These are phyloP conservation scores for Holotrichia oblita DNA, from an alignment of 1,140 invertebrate species.

Conservation along the genomic window DNA sequence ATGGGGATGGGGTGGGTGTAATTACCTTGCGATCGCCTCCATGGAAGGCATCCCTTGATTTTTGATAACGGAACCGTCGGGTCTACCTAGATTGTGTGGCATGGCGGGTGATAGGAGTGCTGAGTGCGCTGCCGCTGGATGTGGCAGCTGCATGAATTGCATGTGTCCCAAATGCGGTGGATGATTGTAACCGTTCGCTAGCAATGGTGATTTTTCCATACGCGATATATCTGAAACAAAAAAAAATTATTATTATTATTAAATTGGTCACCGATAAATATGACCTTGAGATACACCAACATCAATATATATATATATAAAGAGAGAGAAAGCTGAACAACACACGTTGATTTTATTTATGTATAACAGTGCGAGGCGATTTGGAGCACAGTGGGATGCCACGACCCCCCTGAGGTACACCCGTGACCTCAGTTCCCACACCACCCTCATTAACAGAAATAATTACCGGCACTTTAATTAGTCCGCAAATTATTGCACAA, in stretches of 20 bases:
- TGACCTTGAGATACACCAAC: no score
- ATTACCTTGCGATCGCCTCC: slow-evolving; percentile 80
- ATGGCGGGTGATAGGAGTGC: slow-evolving; percentile 89
- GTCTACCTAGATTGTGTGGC: slow-evolving; percentile 79
- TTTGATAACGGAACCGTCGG: slow-evolving; percentile 75
- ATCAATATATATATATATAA: background rate
- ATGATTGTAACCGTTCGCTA: slow-evolving; percentile 94
- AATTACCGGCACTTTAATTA: slow-evolving; percentile 55
- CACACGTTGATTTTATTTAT: slow-evolving; percentile 44
- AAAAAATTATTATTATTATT: background rate
- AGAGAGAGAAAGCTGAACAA: background rate
- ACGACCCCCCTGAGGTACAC: slow-evolving; percentile 48
- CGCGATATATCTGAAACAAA: slow-evolving; percentile 79
- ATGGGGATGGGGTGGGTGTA: background rate
- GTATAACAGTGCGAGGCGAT: slow-evolving; percentile 53
- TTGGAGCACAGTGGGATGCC: slow-evolving; percentile 53
- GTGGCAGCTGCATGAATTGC: slow-evolving; percentile 87
- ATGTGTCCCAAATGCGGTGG: slow-evolving; percentile 91
- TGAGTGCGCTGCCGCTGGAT: slow-evolving; percentile 76
- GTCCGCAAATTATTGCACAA: slow-evolving; percentile 52
- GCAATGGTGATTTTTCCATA: slow-evolving; percentile 88
- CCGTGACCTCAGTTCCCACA: slow-evolving; percentile 54
- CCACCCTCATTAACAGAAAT: slow-evolving; percentile 58
- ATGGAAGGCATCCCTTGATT: slow-evolving; percentile 83
- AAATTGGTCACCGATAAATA: no score